Evolutionary conservation across 2,888 invertebrate species (phyloP), one percentile per base, ranked within the genome.

Genomic region (Petrolisthes manimaculis): DNA sequence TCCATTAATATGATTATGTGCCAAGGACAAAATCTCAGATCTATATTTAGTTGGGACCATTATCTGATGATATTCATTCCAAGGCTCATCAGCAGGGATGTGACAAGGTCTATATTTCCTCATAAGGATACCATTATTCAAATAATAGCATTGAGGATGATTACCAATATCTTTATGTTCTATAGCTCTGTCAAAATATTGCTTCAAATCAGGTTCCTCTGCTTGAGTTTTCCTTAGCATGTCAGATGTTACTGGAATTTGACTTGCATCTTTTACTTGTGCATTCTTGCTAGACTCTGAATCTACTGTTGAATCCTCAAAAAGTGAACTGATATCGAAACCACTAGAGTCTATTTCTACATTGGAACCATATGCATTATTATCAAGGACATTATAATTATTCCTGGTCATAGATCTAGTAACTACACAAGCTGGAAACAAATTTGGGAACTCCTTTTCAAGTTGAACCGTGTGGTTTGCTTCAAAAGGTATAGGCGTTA

Each of bases 61-160:
- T 37, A 84, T 21, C 18, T 77, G 84, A 5, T 77, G 67, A 14
- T 56, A 12, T 6, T 5, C 75, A 5, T 61, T 3, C 84, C 77
- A 75, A 5, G 37, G 24, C 53, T 77, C 24, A 6, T 14, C 4
- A 3, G 14, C 5, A 14, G 74, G 75, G 69, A 9, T 24, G 54
- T 67, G 5, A 24, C n/a, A 51, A 75, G n/a, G 75, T 21, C 83
- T 74, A 53, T n/a, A 75, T 21, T 83, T 53, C 2, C 83, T 51
- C 83, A 75, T 83, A 14, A 83, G 54, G 6, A 83, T 51, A 55
- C 75, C 83, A 1, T n/a, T 24, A 18, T 75, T 37, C 5, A 83
- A 55, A 24, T 83, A 83, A 12, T 69, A 83, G 9, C 83, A 83
- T 14, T 18, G 4, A 5, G 82, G 56, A 8, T n/a, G 21, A 71